phyloP scores from a whole-genome alignment of 92 coral and sea anemone species.

The Palythoa grandiflora region DNA sequence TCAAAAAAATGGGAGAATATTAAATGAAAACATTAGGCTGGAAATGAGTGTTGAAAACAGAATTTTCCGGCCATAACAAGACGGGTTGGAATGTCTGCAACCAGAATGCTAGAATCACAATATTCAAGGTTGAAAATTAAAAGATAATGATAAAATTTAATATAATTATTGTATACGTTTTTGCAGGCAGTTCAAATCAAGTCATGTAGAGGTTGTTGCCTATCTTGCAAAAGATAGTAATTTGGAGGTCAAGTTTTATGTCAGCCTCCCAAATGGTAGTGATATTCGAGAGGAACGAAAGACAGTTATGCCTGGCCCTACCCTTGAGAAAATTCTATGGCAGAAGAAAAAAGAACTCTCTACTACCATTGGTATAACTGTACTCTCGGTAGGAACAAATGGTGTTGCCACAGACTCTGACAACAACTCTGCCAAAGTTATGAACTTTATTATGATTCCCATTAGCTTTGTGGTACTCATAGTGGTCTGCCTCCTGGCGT shows the following conservation, averaged over 20 bases:
- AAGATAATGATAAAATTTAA: background rate
- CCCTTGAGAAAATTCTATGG: slow-evolving; percentile 48
- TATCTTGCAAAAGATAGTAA: slow-evolving; percentile 33
- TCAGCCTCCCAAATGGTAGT: slow-evolving; percentile 59
- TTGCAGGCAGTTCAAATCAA: slow-evolving; percentile 7
- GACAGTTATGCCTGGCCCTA: slow-evolving; percentile 55
- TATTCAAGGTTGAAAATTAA: too few relatives aligned
- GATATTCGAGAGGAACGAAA: slow-evolving; percentile 63
- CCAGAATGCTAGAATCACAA: too few relatives aligned
- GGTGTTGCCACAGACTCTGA: slow-evolving; percentile 14
- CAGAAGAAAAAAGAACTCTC: slow-evolving; percentile 46
- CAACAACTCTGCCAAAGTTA: slow-evolving; percentile 34
- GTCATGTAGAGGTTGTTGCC: background rate
- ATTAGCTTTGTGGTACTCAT: slow-evolving; percentile 66
- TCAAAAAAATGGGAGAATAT: too few relatives aligned
- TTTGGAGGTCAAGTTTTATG: slow-evolving; percentile 56
- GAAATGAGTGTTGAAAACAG: too few relatives aligned
- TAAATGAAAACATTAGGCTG: too few relatives aligned
- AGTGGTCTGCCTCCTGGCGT: slow-evolving; percentile 65
- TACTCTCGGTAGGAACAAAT: slow-evolving; percentile 41
- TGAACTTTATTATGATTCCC: slow-evolving; percentile 84
- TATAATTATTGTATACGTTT: background rate
- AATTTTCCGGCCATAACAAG: too few relatives aligned
- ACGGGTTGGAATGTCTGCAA: too few relatives aligned
- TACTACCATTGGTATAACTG: slow-evolving; percentile 51